Percentiles rank a stretch among this genome's conserved stretches.
Evolutionary conservation across 2,797 vertebrate genomes (phyloP).

Genomic region (Spheniscus humboldti): DNA sequence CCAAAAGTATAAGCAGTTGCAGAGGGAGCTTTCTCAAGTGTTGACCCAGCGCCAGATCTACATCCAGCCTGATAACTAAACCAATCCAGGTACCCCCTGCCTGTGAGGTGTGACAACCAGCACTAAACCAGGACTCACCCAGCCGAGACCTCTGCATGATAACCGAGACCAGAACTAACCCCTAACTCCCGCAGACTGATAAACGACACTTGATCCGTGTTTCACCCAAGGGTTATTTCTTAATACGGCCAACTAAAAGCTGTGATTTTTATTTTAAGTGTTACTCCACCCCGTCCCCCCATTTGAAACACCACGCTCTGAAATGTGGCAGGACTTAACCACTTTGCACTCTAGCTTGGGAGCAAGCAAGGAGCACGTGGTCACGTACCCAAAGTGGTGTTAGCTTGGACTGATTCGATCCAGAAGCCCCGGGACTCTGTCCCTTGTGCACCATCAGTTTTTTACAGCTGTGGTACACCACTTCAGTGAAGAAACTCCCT

Average conservation of each 20-base stretch:
- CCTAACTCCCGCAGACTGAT: conserved; percentile 28
- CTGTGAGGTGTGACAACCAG: conserved; percentile 61
- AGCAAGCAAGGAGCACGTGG: background rate
- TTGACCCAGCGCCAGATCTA: conserved; percentile 99
- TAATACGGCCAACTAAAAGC: background rate
- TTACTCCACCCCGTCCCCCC: background rate
- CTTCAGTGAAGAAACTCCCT: background rate
- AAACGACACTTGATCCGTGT: background rate
- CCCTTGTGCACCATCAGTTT: background rate
- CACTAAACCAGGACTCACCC: conserved; percentile 76
- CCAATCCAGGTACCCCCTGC: conserved; percentile 86
- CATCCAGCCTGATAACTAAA: conserved; percentile 94
- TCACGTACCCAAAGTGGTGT: background rate
- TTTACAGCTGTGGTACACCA: background rate
- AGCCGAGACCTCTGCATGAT: conserved; percentile 32
- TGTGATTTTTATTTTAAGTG: background rate
- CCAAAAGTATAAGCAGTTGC: conserved; percentile 98
- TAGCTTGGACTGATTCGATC: background rate
- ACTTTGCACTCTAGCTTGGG: background rate
- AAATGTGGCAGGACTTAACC: background rate
- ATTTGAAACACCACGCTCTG: background rate
- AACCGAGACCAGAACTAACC: conserved; percentile 66
- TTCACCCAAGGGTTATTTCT: background rate
- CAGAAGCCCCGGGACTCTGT: background rate
- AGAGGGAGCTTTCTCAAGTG: conserved; percentile 98